Evolutionary conservation across 2,113 vertebrate genomes (phyloP).

Genomic region (Brachionichthys hirsutus): DNA sequence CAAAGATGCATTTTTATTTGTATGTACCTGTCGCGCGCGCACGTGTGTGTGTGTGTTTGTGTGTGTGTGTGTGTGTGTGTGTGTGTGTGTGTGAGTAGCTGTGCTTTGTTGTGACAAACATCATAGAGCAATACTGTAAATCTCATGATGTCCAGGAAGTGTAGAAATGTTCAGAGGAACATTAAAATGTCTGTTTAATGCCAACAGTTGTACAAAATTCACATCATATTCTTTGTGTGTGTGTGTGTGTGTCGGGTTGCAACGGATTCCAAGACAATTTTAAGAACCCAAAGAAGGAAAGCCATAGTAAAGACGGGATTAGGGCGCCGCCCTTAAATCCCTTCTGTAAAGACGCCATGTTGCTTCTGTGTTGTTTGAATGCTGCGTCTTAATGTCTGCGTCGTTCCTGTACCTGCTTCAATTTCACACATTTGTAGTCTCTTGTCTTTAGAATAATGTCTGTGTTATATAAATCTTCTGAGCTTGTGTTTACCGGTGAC

Average conservation of each 20-base stretch:
- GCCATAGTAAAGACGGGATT: slow-evolving; percentile 60
- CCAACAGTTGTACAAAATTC: background rate
- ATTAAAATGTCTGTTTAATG: too few relatives aligned
- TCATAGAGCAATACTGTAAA: slow-evolving; percentile 59
- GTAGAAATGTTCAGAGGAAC: slow-evolving; percentile 12
- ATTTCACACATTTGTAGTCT: slow-evolving; percentile 22
- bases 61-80: slow-evolving; percentile 1
- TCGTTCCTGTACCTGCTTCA: slow-evolving; percentile 21
- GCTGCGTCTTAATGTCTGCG: slow-evolving; percentile 5
- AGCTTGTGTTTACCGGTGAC: slow-evolving; percentile 18
- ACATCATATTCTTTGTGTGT: slow-evolving; percentile 15
- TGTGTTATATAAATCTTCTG: slow-evolving; percentile 6
- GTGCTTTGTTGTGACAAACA: slow-evolving; percentile 22
- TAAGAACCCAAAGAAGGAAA: slow-evolving; percentile 75
- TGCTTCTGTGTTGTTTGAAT: slow-evolving; percentile 8
- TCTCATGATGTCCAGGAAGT: background rate
- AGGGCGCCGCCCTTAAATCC: slow-evolving; percentile 15
- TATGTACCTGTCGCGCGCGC: slow-evolving; percentile 10
- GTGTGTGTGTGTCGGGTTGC: slow-evolving; percentile 23
- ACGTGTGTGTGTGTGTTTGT: too few relatives aligned
- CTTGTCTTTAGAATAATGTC: slow-evolving; percentile 4
- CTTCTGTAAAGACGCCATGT: slow-evolving; percentile 16
- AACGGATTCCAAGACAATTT: slow-evolving; percentile 22
- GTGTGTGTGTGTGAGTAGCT: slow-evolving; percentile 2
- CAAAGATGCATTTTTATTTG: slow-evolving; percentile 64